Conservation (phyloP, 2,113 vertebrate species). For the Channa maculata region DNA sequence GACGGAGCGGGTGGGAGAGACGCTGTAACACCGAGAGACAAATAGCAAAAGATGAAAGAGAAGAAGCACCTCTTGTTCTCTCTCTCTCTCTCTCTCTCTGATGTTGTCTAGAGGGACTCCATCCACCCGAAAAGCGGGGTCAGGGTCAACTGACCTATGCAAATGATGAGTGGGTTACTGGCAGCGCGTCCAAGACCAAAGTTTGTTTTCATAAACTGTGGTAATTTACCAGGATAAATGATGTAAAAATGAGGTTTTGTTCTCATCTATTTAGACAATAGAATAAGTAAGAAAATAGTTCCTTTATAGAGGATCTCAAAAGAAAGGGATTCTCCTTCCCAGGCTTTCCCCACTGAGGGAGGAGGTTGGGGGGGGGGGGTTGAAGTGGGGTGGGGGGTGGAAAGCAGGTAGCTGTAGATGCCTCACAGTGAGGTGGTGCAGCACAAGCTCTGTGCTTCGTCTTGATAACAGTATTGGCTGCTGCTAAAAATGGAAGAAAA, state of each 20-base stretch:
- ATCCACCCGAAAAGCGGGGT: no score
- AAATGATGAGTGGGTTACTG: no score
- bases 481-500: slow-evolving; percentile 64
- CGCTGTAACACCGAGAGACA: slow-evolving; percentile 13
- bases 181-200: no score
- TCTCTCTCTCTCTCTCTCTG: slow-evolving; percentile 5
- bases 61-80: slow-evolving; percentile 13
- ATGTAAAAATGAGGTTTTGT: no score
- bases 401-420: slow-evolving; percentile 38
- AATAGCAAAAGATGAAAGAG: slow-evolving; percentile 35
- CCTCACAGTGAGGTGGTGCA: slow-evolving; percentile 42
- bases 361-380: neutral
- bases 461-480: slow-evolving; percentile 55
- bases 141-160: no score
- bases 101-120: no score
- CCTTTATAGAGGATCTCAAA: no score
- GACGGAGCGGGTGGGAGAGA: slow-evolving; percentile 5
- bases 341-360: slow-evolving; percentile 67
- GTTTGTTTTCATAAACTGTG: no score
- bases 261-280: no score
- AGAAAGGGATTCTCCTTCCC: slow-evolving; percentile 75
- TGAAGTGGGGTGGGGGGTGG: neutral
- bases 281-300: no score
- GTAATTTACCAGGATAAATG: no score
- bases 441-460: slow-evolving; percentile 32